Conservation (phyloP, 2,797 vertebrate species). For the Knipowitschia caucasica region DNA sequence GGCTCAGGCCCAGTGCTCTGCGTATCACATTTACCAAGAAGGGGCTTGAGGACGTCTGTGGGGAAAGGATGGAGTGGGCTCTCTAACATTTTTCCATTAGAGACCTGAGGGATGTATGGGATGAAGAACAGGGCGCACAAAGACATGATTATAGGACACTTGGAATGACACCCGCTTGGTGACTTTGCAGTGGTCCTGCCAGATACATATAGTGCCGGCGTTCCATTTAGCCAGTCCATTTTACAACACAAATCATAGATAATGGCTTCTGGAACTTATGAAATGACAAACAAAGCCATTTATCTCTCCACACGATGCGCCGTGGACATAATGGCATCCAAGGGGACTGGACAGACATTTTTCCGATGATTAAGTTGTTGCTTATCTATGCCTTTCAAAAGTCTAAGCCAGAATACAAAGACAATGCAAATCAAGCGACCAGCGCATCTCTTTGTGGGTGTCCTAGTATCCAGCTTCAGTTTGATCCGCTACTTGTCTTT, state of each 20-base stretch:
- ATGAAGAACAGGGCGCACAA: constrained; percentile 57
- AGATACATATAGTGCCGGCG: constrained; percentile 35
- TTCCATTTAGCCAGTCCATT: constrained; percentile 43
- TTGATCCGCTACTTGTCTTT: constrained; percentile 36
- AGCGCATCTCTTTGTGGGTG: constrained; percentile 7
- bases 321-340: constrained; percentile 46
- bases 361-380: constrained; percentile 36
- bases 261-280: constrained; percentile 50
- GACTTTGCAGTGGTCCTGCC: constrained; percentile 58
- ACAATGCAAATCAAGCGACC: not conserved
- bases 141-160: constrained; percentile 68
- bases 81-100: constrained; percentile 58
- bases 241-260: constrained; percentile 59
- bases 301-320: constrained; percentile 52
- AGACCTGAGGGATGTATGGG: constrained; percentile 51
- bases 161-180: constrained; percentile 58
- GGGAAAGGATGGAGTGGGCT: constrained; percentile 30
- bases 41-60: constrained; percentile 61
- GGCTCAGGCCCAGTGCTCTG: constrained; percentile 51
- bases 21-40: constrained; percentile 61
- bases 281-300: constrained; percentile 69
- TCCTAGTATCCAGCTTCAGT: constrained; percentile 22
- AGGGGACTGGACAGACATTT: constrained; percentile 31
- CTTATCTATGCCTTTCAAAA: constrained; percentile 5
- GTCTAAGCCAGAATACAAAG: constrained; percentile 1